phyloP scores from a whole-genome alignment of 2,113 vertebrate species.

The Agapornis roseicollis region DNA sequence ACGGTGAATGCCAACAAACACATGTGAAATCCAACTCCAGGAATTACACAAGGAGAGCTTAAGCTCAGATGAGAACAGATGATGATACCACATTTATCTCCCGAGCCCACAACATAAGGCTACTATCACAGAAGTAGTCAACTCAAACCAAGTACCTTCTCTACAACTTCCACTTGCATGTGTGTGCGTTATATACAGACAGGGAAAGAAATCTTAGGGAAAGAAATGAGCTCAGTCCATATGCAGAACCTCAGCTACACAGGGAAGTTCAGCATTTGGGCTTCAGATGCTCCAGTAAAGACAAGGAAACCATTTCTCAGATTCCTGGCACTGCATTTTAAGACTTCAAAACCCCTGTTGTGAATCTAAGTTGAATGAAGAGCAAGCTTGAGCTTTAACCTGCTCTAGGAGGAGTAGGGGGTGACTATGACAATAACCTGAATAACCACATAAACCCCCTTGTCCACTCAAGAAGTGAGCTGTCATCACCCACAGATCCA shows the following conservation, averaged over 20 bases:
- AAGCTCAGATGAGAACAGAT: not conserved
- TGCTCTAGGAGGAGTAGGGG: not conserved
- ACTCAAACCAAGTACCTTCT: not conserved
- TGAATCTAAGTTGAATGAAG: not conserved
- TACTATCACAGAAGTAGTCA: not conserved
- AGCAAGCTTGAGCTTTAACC: not conserved
- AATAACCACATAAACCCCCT: not conserved
- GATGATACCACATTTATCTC: not conserved
- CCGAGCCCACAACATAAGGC: not conserved
- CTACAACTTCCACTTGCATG: not conserved
- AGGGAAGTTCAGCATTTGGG: not conserved
- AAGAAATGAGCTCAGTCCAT: not conserved
- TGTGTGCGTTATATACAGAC: not conserved
- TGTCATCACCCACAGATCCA: not conserved
- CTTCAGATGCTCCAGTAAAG: not conserved
- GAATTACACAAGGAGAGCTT: not conserved
- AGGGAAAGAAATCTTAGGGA: not conserved
- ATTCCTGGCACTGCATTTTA: not conserved
- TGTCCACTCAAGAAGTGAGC: fast-evolving
- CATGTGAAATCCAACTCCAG: not conserved
- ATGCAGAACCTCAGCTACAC: not conserved
- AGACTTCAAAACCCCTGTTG: not conserved
- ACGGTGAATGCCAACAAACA: not conserved
- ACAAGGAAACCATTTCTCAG: not conserved
- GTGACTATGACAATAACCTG: not conserved